phyloP scores from a whole-genome alignment of 1,140 invertebrate genomes.

The Caenorhabditis inopinata region DNA sequence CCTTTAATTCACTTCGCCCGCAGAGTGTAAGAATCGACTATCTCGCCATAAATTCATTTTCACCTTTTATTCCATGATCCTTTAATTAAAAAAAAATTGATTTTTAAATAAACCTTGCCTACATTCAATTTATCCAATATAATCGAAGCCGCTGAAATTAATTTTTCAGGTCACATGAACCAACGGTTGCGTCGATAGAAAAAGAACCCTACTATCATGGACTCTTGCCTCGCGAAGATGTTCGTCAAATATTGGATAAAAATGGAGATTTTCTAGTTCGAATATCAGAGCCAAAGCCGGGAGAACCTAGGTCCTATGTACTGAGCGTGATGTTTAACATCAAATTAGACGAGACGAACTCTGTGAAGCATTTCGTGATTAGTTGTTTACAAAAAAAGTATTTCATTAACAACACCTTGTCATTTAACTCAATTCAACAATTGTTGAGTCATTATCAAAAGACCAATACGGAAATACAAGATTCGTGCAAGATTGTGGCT shows the following conservation, averaged over 20 bases:
- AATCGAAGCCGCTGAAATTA: background rate
- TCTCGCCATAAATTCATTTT: no score
- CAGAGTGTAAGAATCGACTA: no score
- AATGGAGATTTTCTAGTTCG: conserved; percentile 42
- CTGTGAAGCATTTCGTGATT: conserved; percentile 45
- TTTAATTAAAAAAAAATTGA: no score
- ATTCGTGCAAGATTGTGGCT: background rate
- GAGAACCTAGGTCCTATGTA: conserved; percentile 22
- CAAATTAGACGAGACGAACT: background rate
- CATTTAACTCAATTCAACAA: conserved; percentile 25
- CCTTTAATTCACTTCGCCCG: no score
- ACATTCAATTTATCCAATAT: no score
- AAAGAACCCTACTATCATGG: conserved; percentile 43
- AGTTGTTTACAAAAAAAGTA: background rate
- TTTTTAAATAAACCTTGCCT: no score
- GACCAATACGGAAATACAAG: background rate
- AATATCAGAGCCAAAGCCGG: conserved; percentile 31
- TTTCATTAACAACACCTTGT: conserved; percentile 36
- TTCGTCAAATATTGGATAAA: background rate
- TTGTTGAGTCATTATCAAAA: conserved; percentile 38
- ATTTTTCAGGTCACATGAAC: background rate
- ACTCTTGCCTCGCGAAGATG: conserved; percentile 43
- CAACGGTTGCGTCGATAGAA: background rate
- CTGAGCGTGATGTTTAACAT: conserved; percentile 40
- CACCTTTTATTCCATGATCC: no score